Evolutionary conservation across 2,888 invertebrate genomes (phyloP), one percentile per base, ranked within the genome.

Genomic region (Nematopogon swammerdamellus): DNA sequence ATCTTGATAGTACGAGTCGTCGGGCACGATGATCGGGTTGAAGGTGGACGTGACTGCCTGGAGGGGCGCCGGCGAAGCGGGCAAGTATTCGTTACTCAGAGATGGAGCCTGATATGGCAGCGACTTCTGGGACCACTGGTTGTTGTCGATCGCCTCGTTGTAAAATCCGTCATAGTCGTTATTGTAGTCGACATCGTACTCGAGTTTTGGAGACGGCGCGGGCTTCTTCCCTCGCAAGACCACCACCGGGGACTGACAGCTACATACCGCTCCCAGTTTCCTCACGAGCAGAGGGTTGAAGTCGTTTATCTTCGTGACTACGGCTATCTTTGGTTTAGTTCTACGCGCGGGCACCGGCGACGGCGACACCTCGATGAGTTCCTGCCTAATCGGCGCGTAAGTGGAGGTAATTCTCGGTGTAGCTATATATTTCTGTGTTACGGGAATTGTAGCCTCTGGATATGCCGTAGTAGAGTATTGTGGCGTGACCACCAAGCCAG

Each of bases 181-280:
- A 36, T 14, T 36, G 14, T 36, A 36, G n/a, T 14, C 36, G 11
- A 14, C n/a, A 62, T 50, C 63, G 59, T n/a, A 56, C 55, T 54
- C 68, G 67, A 5, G 59, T 58, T 50, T 61, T 67, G 3, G 76
- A 14, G 14, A 36, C 36, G 36, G 11, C 8, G 8, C 36, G 11
- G 76, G 56, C 72, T 69, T 53, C 59, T 74, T 57, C 81, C 82
- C 58, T 80, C 36, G 75, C 1, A 84, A 64, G 19, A 73, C 69
- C 30, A 85, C 57, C 1, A 81, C 69, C 46, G 84, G 84, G 1
- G 85, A 83, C 54, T 81, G 80, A 60, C 89, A 89, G 49, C 87
- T 88, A 56, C 89, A 89, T 49, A 88, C 87, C 3, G 88, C 88
- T 2, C 87, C 87, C 11, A 89, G 68, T 69, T 89, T 89, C 43